Conservation (phyloP, 2,113 vertebrate genomes). For the Chamaetylas fuelleborni region DNA sequence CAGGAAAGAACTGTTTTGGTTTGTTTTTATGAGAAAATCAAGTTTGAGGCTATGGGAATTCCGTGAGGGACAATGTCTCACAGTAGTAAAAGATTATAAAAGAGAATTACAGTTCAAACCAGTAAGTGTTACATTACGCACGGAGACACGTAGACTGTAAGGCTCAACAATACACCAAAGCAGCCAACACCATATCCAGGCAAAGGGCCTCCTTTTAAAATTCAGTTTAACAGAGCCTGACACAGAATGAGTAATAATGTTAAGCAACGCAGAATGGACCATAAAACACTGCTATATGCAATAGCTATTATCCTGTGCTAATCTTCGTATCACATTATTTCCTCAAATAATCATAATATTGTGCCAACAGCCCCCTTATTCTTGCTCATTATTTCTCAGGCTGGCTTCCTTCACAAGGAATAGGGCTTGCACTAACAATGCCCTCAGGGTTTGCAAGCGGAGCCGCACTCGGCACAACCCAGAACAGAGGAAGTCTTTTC, state of each 20-base stretch:
- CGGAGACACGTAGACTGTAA: constrained; percentile 36
- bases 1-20: not conserved
- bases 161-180: constrained; percentile 49
- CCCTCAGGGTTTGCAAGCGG: constrained; percentile 7
- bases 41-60: constrained; percentile 66
- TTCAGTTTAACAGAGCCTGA: constrained; percentile 42
- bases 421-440: constrained; percentile 34
- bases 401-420: constrained; percentile 31
- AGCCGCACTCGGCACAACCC: not conserved
- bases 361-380: constrained; percentile 49
- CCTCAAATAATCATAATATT: constrained; percentile 64
- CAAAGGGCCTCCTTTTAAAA: constrained; percentile 52
- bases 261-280: constrained; percentile 54
- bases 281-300: constrained; percentile 57
- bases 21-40: constrained; percentile 40
- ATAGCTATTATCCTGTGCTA: constrained; percentile 58
- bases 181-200: constrained; percentile 21
- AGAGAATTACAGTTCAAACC: constrained; percentile 59
- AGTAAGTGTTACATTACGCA: constrained; percentile 54
- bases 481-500: not conserved
- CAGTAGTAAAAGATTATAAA: constrained; percentile 67
- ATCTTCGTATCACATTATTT: constrained; percentile 64
- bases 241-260: constrained; percentile 54
- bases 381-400: constrained; percentile 14
- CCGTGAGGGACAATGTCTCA: constrained; percentile 59